Evolutionary conservation across 2,888 invertebrate genomes (phyloP).

Genomic region (Calliopum simillimum): DNA sequence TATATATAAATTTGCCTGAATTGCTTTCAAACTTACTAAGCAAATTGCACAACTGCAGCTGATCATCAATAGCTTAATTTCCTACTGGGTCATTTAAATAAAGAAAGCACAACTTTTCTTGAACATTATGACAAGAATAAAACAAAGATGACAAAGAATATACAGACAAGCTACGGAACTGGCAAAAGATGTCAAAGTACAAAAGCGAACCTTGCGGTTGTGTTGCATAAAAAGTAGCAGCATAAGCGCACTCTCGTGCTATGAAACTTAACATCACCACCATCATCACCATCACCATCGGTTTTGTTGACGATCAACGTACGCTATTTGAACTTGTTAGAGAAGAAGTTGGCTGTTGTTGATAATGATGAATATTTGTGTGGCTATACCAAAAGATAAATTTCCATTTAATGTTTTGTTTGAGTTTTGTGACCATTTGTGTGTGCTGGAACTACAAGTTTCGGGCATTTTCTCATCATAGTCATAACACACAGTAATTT

Average conservation of each 20-base stretch:
- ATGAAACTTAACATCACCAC: background rate
- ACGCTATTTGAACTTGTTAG: no score
- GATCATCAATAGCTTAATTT: background rate
- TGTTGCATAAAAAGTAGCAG: background rate
- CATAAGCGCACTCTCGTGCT: conserved; percentile 3
- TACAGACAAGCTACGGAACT: background rate
- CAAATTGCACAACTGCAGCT: background rate
- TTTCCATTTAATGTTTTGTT: conserved; percentile 18
- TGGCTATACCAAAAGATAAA: background rate
- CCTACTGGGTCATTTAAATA: background rate
- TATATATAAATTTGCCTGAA: no score
- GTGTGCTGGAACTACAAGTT: no score
- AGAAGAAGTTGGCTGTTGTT: background rate
- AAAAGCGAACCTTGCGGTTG: background rate
- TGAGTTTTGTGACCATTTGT: conserved; percentile 15
- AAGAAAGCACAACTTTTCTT: background rate
- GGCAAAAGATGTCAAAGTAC: background rate
- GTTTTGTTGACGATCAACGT: no score
- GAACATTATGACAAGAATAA: background rate
- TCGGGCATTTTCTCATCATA: no score
- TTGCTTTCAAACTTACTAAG: background rate
- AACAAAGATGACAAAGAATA: background rate
- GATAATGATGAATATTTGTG: conserved; percentile 10
- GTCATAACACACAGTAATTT: no score
- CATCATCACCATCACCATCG: no score